These are phyloP conservation scores for Drosophila pachea DNA, from an alignment of 1,140 invertebrate species.

Conservation along the genomic window DNA sequence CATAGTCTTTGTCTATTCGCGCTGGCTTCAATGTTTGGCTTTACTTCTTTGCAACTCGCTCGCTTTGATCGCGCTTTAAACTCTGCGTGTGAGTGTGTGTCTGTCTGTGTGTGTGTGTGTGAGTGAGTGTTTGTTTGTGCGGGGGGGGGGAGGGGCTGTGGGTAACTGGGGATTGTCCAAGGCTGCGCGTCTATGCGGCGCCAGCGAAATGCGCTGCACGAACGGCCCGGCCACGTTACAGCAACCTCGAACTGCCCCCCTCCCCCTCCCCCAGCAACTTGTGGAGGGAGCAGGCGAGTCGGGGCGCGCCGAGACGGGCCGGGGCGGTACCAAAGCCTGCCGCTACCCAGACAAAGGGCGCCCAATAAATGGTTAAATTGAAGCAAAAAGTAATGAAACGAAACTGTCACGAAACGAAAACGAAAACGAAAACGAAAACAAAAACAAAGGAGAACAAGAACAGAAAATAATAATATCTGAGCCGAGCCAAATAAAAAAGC, in stretches of 20 bases:
- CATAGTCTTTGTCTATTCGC: background rate
- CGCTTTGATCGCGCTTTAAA: constrained; percentile 61
- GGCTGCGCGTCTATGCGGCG: constrained; percentile 66
- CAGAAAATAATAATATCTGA: constrained; percentile 51
- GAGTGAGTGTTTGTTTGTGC: background rate
- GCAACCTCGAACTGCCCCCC: constrained; percentile 37
- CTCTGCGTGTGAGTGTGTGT: constrained; percentile 4
- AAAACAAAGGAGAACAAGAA: constrained; percentile 23
- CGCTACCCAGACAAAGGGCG: constrained; percentile 50
- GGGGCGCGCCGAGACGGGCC: background rate
- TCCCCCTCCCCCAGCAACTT: background rate
- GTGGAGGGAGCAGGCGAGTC: background rate
- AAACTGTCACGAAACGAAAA: constrained; percentile 71
- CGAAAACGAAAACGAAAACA: constrained; percentile 16
- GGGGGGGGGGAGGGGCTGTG: background rate
- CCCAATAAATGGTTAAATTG: constrained; percentile 75
- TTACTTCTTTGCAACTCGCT: constrained; percentile 2
- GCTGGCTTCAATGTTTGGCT: background rate
- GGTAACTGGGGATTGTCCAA: constrained; percentile 56
- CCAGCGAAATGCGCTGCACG: constrained; percentile 69
- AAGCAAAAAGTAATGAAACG: constrained; percentile 74
- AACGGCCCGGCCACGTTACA: constrained; percentile 34
- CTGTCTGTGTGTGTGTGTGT: background rate
- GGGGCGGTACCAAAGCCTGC: background rate
- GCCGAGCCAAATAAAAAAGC: constrained; percentile 57